phyloP scores from a whole-genome alignment of 2,113 vertebrate genomes.

The Steatornis caripensis region DNA sequence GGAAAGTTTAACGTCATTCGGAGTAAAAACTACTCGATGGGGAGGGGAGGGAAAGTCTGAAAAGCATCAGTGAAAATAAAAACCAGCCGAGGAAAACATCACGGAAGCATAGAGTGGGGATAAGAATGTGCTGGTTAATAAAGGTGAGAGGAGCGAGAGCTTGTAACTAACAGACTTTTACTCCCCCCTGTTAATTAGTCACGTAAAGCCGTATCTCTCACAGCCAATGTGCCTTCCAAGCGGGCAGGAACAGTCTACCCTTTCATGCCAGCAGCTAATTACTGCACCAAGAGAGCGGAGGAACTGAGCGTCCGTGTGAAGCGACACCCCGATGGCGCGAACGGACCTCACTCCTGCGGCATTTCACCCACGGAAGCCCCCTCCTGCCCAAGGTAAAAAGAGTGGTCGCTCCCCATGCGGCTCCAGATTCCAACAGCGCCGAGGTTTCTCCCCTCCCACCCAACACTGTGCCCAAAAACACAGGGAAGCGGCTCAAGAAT shows the following conservation, averaged over 20 bases:
- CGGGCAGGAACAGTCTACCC: background rate
- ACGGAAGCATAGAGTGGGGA: background rate
- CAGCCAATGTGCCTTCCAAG: rapidly evolving
- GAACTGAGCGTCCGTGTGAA: background rate
- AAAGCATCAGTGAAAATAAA: background rate
- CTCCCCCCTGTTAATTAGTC: background rate
- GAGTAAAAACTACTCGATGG: too few species aligned
- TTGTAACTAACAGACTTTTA: background rate
- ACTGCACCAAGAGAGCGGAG: background rate
- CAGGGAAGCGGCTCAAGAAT: rapidly evolving
- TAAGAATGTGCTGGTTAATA: rapidly evolving
- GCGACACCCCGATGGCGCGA: rapidly evolving
- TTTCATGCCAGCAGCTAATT: background rate
- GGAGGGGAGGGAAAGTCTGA: too few species aligned
- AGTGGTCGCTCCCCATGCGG: rapidly evolving
- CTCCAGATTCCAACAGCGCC: background rate
- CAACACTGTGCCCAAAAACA: background rate
- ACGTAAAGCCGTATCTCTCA: background rate
- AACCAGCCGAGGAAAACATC: rapidly evolving
- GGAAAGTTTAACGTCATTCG: rapidly evolving
- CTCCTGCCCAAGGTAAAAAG: too few species aligned
- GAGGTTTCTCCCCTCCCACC: background rate
- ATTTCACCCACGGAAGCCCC: background rate
- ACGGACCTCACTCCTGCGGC: rapidly evolving
- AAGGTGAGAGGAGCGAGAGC: background rate